Base-by-base conservation (phyloP, 1,140 invertebrate species). In the Ceratoteleas bidentatus region DNA sequence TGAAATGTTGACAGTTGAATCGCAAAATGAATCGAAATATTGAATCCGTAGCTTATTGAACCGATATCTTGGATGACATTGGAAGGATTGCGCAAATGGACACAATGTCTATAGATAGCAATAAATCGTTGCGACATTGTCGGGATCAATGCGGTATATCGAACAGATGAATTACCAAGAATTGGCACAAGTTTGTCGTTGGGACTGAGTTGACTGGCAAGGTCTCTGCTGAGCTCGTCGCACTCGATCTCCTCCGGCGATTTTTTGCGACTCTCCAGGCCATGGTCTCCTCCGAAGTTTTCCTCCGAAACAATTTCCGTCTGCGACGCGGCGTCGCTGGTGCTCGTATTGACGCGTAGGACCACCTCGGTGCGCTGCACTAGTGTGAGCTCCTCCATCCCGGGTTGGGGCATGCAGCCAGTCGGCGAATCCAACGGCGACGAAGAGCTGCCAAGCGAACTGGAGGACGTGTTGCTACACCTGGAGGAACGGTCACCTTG, bases 161-260 rank as follows among this genome's bases (percentile, higher is more conserved):
- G 24, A 24, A 24, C 24, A 4, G 24, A 24, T 24, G 24, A 24
- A 24, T 56, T 56, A 95, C 94, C 94, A 82, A 96, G 90, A 80
- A 96, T 93, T 53, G 93, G 93, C 84, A 94, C 93, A 56, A 96
- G 93, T 86, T 94, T 95, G 79, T 95, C 94, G 34, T 93, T 93
- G 11, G 94, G 93, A 34, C 93, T 92, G 61, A 96, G 91, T 68
- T 95, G 94, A 88, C 93, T 94, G 33, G 94, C 94, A 50, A 97
- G 92, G 85, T 96, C 95, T 75, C 94, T 88, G 15, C 95, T 95
- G 60, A 96, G 91, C 81, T 94, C 92, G 83, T 97, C 96, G 90
- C 95, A 96, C 78, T 96, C 96, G 66, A 96, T 93, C 89, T 97
- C 96, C 85, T 96, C 96, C 56, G 94, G 93, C 11, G 95, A 90